phyloP scores from a whole-genome alignment of 2,888 invertebrate genomes.

The Zaprionus bogoriensis region DNA sequence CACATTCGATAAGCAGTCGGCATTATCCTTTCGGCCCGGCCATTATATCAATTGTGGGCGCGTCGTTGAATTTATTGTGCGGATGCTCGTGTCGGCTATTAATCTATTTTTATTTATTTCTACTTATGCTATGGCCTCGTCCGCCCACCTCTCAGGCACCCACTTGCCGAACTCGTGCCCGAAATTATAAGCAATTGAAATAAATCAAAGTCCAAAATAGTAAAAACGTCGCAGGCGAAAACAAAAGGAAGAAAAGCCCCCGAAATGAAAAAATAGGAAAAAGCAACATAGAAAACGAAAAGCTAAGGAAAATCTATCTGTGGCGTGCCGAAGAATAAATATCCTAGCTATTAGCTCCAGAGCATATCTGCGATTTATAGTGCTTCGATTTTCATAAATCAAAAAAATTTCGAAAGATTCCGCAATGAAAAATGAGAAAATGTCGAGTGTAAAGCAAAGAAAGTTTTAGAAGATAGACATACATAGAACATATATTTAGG shows the following conservation, averaged over 20 bases:
- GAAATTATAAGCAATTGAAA: slow-evolving; percentile 75
- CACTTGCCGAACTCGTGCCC: slow-evolving; percentile 48
- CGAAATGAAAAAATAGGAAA: background rate
- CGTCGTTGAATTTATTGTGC: slow-evolving; percentile 60
- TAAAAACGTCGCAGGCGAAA: slow-evolving; percentile 44
- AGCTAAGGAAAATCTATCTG: background rate
- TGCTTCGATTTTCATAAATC: background rate
- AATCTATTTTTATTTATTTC: slow-evolving; percentile 76
- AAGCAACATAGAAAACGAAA: background rate
- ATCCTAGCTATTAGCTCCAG: slow-evolving; percentile 10
- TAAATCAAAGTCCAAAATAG: slow-evolving; percentile 73
- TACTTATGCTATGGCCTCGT: slow-evolving; percentile 50
- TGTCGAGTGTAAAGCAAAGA: too few species aligned
- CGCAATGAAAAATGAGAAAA: too few species aligned
- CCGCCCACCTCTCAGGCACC: background rate
- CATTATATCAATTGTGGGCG: slow-evolving; percentile 58
- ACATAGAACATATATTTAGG: too few species aligned
- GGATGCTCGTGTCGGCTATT: slow-evolving; percentile 63
- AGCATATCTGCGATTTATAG: background rate
- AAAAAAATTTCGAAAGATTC: background rate
- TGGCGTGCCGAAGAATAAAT: slow-evolving; percentile 16
- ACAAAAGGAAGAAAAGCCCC: background rate
- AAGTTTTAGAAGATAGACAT: too few species aligned
- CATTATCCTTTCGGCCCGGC: slow-evolving; percentile 24
- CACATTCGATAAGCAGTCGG: slow-evolving; percentile 1